Percentiles rank a stretch among this genome's conserved stretches.
These are phyloP conservation scores for Anthophora plumipes DNA, from an alignment of 2,888 invertebrate genomes.

Conservation along the genomic window DNA sequence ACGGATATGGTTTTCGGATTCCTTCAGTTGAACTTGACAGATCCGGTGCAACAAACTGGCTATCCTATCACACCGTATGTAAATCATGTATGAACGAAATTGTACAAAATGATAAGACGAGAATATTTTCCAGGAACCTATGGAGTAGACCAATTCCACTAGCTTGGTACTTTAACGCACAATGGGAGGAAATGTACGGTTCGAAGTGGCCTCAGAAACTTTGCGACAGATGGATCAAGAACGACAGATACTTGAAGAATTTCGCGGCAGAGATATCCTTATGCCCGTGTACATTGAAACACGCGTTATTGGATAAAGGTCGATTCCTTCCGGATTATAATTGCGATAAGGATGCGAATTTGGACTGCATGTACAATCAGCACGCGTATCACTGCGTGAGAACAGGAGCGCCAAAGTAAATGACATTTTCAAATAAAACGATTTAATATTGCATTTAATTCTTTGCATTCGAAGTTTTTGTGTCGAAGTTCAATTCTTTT, in stretches of 20 bases:
- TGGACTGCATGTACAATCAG: slow-evolving; percentile 94
- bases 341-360: slow-evolving; percentile 96
- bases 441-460: neutral
- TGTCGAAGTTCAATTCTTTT: neutral
- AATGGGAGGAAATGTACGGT: slow-evolving; percentile 94
- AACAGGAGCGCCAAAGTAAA: slow-evolving; percentile 95
- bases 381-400: slow-evolving; percentile 97
- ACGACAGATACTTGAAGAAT: slow-evolving; percentile 92
- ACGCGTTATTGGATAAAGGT: slow-evolving; percentile 96
- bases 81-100: slow-evolving; percentile 32
- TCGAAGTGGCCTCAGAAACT: slow-evolving; percentile 92
- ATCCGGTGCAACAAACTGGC: slow-evolving; percentile 89
- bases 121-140: slow-evolving; percentile 86
- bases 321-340: slow-evolving; percentile 95
- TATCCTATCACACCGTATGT: slow-evolving; percentile 91
- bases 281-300: slow-evolving; percentile 96
- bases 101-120: neutral
- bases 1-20: slow-evolving; percentile 94
- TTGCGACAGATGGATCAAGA: slow-evolving; percentile 96
- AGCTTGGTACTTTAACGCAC: slow-evolving; percentile 96
- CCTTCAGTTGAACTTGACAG: slow-evolving; percentile 94
- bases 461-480: too few relatives aligned
- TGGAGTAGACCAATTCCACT: slow-evolving; percentile 97
- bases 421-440: slow-evolving; percentile 47
- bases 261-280: slow-evolving; percentile 93